phyloP scores from a whole-genome alignment of 2,888 invertebrate species.

The Ephialtes manifestator region DNA sequence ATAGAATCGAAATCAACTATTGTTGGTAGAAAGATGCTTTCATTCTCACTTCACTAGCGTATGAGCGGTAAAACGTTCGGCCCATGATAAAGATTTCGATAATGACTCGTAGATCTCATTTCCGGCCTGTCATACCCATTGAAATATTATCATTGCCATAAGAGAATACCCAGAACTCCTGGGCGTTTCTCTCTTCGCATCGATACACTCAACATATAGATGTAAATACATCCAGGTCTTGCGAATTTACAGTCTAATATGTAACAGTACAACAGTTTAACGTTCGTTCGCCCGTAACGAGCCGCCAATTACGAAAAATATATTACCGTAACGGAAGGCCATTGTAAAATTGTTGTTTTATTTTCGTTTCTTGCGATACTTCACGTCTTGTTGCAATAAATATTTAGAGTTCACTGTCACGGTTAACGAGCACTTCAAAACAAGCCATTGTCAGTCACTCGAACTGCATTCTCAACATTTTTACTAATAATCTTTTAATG shows the following conservation, averaged over 20 bases:
- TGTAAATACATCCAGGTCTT: constrained; percentile 25
- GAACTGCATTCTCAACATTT: background rate
- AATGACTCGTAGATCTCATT: constrained; percentile 46
- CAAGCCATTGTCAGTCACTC: constrained; percentile 16
- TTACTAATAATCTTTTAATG: background rate
- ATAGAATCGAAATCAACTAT: background rate
- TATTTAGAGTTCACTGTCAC: constrained; percentile 31
- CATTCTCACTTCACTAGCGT: background rate
- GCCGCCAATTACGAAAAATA: constrained; percentile 34
- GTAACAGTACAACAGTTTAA: background rate
- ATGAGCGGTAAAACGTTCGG: constrained; percentile 1
- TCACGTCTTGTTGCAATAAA: background rate
- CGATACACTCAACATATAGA: constrained; percentile 11
- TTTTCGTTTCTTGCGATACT: background rate
- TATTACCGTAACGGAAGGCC: constrained; percentile 66
- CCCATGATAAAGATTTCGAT: background rate
- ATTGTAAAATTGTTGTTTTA: constrained; percentile 36
- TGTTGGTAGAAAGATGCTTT: background rate
- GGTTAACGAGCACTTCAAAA: constrained; percentile 10
- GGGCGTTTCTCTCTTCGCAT: constrained; percentile 22
- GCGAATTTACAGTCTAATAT: constrained; percentile 35
- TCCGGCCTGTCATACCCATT: constrained; percentile 45
- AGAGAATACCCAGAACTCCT: constrained; percentile 10
- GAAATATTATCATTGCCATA: constrained; percentile 60
- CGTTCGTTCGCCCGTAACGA: constrained; percentile 33